Evolutionary conservation across 2,113 vertebrate species (phyloP).

Genomic region (Aramus guarauna): DNA sequence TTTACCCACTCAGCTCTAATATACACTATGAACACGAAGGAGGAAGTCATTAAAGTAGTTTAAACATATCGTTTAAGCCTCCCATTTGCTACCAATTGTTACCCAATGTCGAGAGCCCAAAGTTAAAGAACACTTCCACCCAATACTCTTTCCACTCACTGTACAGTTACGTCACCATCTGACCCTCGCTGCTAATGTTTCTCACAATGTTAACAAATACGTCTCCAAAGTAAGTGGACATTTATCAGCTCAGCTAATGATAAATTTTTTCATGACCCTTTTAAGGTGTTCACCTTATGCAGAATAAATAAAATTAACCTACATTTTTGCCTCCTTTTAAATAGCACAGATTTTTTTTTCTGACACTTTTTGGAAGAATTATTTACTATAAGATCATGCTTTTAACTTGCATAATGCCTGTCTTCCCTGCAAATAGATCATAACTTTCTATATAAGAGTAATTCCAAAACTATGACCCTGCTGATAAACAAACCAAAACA

Average conservation of each 20-base stretch:
- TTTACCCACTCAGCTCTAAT: background rate
- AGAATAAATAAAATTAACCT: slow-evolving; percentile 49
- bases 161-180: background rate
- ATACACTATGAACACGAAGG: background rate
- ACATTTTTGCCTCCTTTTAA: slow-evolving; percentile 20
- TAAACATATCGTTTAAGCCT: background rate
- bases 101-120: background rate
- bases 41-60: slow-evolving; percentile 10
- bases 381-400: slow-evolving; percentile 51
- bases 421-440: slow-evolving; percentile 29
- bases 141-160: background rate
- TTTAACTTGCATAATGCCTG: slow-evolving; percentile 31
- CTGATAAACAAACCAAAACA: background rate
- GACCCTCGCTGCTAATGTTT: background rate
- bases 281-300: slow-evolving; percentile 34
- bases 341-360: slow-evolving; percentile 25
- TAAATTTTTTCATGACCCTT: slow-evolving; percentile 43
- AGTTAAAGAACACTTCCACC: background rate
- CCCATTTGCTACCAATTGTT: background rate
- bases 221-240: slow-evolving; percentile 9
- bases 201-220: background rate
- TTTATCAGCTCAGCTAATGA: slow-evolving; percentile 13
- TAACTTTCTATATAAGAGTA: slow-evolving; percentile 43
- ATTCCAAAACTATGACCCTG: background rate
- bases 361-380: slow-evolving; percentile 28